A percentile compares a stretch with the other conserved stretches of the same genome.
phyloP scores from a whole-genome alignment of 2,797 vertebrate species.

The Parambassis ranga region DNA sequence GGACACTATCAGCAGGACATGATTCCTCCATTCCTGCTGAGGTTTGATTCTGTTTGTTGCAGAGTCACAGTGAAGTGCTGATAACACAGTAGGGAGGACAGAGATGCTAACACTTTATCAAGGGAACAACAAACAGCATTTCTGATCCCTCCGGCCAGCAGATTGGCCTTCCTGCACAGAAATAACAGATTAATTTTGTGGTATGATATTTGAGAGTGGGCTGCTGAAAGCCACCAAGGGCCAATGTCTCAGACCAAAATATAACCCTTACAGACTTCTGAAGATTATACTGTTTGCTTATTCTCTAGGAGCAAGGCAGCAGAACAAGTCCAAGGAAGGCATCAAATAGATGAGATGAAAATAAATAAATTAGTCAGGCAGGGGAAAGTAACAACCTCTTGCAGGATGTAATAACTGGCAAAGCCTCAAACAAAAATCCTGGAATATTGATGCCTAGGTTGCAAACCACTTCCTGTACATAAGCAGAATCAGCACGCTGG shows the following conservation, averaged over 20 bases:
- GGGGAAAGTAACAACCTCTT: not conserved
- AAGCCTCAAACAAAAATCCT: conserved; percentile 1
- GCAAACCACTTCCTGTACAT: not conserved
- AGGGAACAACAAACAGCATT: conserved; percentile 25
- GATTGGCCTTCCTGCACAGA: conserved; percentile 19
- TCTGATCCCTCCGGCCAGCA: conserved; percentile 32
- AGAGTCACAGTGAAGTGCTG: conserved; percentile 32
- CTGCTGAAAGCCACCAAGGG: not conserved
- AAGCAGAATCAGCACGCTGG: not conserved
- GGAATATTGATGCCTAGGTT: not conserved
- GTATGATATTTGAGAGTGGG: conserved; percentile 15
- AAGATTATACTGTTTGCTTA: not conserved
- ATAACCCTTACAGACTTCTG: not conserved
- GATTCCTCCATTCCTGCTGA: conserved; percentile 6
- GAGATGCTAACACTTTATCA: conserved; percentile 44
- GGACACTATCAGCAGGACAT: conserved; percentile 14
- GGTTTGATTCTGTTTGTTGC: conserved; percentile 30
- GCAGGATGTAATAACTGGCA: not conserved
- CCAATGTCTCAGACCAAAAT: conserved; percentile 2
- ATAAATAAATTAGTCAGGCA: not conserved
- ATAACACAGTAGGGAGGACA: conserved; percentile 28
- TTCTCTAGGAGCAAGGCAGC: conserved; percentile 11
- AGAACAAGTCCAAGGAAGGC: not conserved
- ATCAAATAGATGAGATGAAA: conserved; percentile 6
- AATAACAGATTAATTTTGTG: conserved; percentile 32